Evolutionary conservation across 2,113 vertebrate genomes (phyloP).

Genomic region (Columbina picui): DNA sequence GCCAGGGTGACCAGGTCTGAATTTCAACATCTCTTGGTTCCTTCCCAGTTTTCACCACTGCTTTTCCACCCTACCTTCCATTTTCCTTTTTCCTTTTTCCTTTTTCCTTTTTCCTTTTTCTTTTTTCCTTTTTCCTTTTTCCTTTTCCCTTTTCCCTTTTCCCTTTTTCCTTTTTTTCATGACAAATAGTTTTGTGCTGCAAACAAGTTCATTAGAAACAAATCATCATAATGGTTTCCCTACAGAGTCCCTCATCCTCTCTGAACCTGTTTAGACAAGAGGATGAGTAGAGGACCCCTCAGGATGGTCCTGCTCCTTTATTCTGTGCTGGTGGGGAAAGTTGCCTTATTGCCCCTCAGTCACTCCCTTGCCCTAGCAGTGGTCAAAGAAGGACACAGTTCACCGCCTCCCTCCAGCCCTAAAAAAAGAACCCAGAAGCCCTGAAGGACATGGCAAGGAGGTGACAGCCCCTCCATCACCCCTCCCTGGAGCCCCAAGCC

Average conservation of each 20-base stretch:
- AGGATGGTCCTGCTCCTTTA: background rate
- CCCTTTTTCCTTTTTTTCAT: background rate
- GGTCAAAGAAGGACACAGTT: accelerated
- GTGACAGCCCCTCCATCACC: background rate
- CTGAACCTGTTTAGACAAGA: background rate
- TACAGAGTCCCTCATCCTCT: background rate
- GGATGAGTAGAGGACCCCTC: background rate
- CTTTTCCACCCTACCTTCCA: background rate
- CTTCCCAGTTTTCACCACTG: too few relatives aligned
- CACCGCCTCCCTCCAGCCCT: accelerated
- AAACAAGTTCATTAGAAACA: background rate
- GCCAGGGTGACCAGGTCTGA: background rate
- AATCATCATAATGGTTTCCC: background rate
- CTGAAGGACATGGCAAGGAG: background rate
- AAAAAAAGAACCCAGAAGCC: background rate
- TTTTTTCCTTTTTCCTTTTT: background rate
- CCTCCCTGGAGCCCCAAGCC: background rate
- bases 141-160: too few relatives aligned
- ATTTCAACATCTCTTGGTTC: background rate
- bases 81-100: too few relatives aligned
- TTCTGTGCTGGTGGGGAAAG: background rate
- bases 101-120: background rate
- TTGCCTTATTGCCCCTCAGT: background rate
- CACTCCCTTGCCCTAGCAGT: background rate
- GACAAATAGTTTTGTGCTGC: background rate